Conservation (phyloP, 2,113 vertebrate species). For the Ctenodactylus gundi region DNA sequence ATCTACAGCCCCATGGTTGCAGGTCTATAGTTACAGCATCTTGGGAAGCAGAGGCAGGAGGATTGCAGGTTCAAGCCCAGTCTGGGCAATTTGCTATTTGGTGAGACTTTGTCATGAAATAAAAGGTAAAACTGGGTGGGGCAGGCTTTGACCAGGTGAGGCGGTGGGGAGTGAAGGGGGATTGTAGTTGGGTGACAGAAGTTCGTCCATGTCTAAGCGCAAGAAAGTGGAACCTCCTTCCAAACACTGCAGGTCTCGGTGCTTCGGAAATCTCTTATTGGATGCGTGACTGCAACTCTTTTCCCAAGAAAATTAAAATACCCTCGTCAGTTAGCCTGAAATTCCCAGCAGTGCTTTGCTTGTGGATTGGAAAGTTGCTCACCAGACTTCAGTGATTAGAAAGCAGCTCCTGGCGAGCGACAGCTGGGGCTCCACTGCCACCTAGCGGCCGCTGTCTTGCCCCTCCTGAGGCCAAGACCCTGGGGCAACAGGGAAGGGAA, state of each 20-base stretch:
- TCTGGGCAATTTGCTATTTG: too few species aligned
- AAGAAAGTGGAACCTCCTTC: not conserved
- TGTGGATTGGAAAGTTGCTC: slow-evolving; percentile 9
- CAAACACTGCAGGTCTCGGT: not conserved
- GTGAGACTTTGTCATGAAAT: too few species aligned
- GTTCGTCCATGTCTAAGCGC: not conserved
- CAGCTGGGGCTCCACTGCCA: slow-evolving; percentile 58
- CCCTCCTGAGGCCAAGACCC: not conserved
- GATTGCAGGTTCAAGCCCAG: too few species aligned
- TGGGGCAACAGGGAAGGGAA: not conserved
- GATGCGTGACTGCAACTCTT: slow-evolving; percentile 58
- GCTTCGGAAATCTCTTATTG: not conserved
- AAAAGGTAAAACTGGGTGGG: too few species aligned
- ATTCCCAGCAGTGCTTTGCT: slow-evolving; percentile 42
- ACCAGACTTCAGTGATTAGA: not conserved
- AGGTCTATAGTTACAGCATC: too few species aligned
- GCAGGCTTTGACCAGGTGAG: not conserved
- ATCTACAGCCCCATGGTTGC: too few species aligned
- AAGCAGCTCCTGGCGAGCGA: not conserved
- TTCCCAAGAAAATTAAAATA: slow-evolving; percentile 74
- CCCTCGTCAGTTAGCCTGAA: slow-evolving; percentile 70
- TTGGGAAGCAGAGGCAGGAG: too few species aligned
- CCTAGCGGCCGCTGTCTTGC: slow-evolving; percentile 49
- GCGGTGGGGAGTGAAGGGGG: rapidly evolving
- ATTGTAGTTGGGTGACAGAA: rapidly evolving